Conservation (phyloP, 2,113 vertebrate genomes). For the Platichthys flesus region DNA sequence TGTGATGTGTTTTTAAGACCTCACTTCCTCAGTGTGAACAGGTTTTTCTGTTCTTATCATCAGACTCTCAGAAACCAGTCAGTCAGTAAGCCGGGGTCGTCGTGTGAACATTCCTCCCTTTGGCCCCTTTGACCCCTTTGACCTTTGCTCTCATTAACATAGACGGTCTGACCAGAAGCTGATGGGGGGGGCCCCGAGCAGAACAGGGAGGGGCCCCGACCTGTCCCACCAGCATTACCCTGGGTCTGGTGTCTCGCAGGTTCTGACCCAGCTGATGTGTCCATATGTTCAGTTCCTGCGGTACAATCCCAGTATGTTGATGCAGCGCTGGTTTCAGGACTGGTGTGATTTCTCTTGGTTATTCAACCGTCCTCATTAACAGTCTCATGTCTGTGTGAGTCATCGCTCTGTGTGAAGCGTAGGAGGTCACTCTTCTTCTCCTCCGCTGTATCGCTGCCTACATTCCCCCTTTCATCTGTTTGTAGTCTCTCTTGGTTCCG, state of each 20-base stretch:
- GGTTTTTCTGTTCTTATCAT: not conserved
- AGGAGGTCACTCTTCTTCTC: slow-evolving; percentile 42
- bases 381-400: slow-evolving; percentile 43
- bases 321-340: not conserved
- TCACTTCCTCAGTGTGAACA: not conserved
- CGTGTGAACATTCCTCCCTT: slow-evolving; percentile 65
- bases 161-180: slow-evolving; percentile 35
- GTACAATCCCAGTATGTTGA: not conserved
- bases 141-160: slow-evolving; percentile 67
- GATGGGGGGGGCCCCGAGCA: not conserved
- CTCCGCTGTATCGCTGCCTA: slow-evolving; percentile 13
- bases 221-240: not conserved
- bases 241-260: not conserved
- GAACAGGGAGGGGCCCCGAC: not conserved
- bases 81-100: slow-evolving; percentile 25
- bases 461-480: slow-evolving; percentile 1
- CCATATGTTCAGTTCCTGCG: too few species aligned
- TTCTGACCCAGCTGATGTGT: too few species aligned
- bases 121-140: slow-evolving; percentile 54
- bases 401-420: slow-evolving; percentile 38
- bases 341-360: slow-evolving; percentile 1
- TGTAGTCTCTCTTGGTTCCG: not conserved
- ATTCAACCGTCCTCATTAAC: slow-evolving; percentile 36
- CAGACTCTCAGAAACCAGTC: not conserved
- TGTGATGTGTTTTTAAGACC: too few species aligned